Base-by-base conservation (phyloP, 2,888 invertebrate species). In the Torymus aiolomorphi region DNA sequence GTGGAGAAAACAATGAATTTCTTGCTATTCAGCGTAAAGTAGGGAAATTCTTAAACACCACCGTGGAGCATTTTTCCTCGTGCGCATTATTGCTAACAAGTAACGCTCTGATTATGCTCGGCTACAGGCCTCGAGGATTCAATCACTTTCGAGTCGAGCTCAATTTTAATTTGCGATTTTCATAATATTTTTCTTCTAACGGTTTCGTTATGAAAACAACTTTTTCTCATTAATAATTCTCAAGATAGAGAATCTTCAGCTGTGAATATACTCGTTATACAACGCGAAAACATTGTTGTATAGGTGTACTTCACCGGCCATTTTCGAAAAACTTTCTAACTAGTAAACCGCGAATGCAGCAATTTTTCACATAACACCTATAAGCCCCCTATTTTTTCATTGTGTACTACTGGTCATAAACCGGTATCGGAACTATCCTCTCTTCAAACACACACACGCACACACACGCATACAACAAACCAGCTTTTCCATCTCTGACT, bases 31-130 rank as follows among this genome's bases (percentile, higher is more conserved):
- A 61, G 42, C 62, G 62, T n/a, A 31, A 62, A 75, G 31, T 18
- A 67, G 61, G 67, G 61, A 76, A 67, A 67, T 67, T 52, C 59
- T 59, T 18, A 59, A 51, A 18, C 14, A 52, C 18, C 12, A 56
- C 52, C 75, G 67, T 20, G 20, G 56, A 62, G 16, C 54, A 69
- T 76, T 54, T 69, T 74, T 59, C 59, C 24, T 42, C 62, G n/a
- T 52, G 62, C 42, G 51, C 56, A 57, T 70, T 24, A 63, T 52
- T 62, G 63, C 59, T 67, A 73, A 73, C 69, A 18, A 78, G 69
- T 78, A 69, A 69, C 69, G 73, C 73, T 73, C 67, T 74, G 69
- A 74, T 78, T 78, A n/a, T 69, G 24, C n/a, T 49, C 49, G 10
- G n/a, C 3, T 13, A 18, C 14, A 42, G 52, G 2, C 24, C 54